Conservation (phyloP, 2,113 vertebrate genomes). For the Erythrocebus patas region DNA sequence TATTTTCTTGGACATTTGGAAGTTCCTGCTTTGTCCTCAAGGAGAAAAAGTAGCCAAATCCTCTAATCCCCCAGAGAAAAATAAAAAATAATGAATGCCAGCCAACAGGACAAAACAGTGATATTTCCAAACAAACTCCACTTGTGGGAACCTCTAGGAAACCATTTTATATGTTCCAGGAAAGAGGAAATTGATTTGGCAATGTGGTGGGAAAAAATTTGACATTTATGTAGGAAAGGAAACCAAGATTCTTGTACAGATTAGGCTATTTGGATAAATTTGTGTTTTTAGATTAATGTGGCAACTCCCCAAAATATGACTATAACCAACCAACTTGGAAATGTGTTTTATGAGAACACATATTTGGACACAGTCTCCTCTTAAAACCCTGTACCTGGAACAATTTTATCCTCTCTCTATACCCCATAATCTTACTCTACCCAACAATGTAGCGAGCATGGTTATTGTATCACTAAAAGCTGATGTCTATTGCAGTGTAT, state of each 20-base stretch:
- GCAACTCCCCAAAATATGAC: neutral
- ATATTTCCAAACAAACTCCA: constrained; percentile 47
- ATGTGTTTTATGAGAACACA: neutral
- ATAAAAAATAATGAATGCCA: constrained; percentile 64
- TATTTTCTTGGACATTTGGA: constrained; percentile 60
- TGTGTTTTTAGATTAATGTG: constrained; percentile 15
- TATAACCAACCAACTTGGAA: neutral
- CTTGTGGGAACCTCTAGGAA: neutral
- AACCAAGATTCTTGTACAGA: constrained; percentile 1
- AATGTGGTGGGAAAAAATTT: neutral
- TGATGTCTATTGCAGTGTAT: neutral
- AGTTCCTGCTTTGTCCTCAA: constrained; percentile 49
- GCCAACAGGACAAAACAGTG: constrained; percentile 43
- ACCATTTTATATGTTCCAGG: neutral
- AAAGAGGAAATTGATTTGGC: constrained; percentile 40
- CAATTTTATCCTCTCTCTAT: neutral
- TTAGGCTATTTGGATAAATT: neutral
- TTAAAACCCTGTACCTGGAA: neutral
- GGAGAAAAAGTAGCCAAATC: constrained; percentile 45
- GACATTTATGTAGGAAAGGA: neutral
- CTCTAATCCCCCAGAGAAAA: constrained; percentile 36
- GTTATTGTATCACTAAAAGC: neutral
- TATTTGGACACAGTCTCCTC: neutral
- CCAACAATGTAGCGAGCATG: neutral
- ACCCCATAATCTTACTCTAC: neutral